Evolutionary conservation across 1,140 invertebrate species (phyloP), one percentile per base, ranked within the genome.

Genomic region (Bombus fervidus): DNA sequence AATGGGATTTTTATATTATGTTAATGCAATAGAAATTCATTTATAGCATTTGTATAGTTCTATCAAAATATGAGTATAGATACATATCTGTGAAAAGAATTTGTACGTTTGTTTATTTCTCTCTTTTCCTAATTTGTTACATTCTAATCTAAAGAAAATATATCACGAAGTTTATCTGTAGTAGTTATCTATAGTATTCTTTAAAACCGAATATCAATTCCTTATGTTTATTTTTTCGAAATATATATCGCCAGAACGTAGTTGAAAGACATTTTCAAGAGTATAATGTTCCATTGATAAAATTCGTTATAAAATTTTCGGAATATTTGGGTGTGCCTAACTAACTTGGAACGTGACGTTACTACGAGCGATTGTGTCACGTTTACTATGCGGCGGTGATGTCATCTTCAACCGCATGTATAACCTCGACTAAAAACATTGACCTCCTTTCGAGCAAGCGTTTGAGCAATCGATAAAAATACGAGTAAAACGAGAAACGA

Each of bases 401-500:
- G 92, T 93, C 93, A 93, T 87, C 81, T 78, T 59, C 39, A 15
- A 79, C n/a, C 37, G 76, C 68, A 28, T 37, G 69, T 90, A 93
- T 87, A 90, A 86, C 74, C 93, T 93, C 91, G 92, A 86, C 88
- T 87, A 83, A 94, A 94, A 93, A 94, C 92, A 93, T 94, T 91
- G 91, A 92, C 91, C 91, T 88, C 79, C 78, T 89, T 82, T 47
- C 76, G 15, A n/a, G 25, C 13, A n/a, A 77, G 62, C 34, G 79
- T 85, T 59, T 81, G 76, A 85, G 83, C 83, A 85, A 85, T 85
- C 83, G 83, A 85, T 85, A 85, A 85, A 85, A 80, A 72, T 85
- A 80, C 57, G 57, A 15, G n/a, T 62, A 85, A 59, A 80, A 72
- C 57, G 28, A 62, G 59, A 62, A 85, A 85, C 57, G 47, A 22